These are phyloP conservation scores for Sarcophaga peregrina DNA, from an alignment of 1,140 invertebrate genomes.

Conservation along the genomic window DNA sequence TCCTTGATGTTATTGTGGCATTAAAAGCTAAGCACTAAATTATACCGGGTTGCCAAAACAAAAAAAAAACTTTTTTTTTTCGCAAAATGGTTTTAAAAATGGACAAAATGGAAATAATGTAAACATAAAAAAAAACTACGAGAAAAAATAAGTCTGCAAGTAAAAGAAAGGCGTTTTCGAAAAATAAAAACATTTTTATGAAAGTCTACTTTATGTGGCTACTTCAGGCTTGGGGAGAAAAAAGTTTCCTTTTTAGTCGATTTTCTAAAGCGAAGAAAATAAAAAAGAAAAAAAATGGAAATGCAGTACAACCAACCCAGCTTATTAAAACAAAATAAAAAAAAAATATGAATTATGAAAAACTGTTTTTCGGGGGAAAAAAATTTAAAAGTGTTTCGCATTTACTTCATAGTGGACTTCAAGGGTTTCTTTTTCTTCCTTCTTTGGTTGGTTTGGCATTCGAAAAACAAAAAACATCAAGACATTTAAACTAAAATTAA, in stretches of 20 bases:
- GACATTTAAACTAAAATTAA: slow-evolving; percentile 34
- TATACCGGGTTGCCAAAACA: slow-evolving; percentile 12
- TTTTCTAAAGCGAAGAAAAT: too few relatives aligned
- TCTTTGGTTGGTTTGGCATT: background rate
- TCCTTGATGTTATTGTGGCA: slow-evolving; percentile 34
- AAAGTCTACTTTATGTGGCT: background rate
- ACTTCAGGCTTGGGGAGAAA: slow-evolving; percentile 25
- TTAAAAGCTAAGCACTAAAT: slow-evolving; percentile 40
- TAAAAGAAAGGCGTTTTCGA: too few relatives aligned
- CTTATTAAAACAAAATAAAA: slow-evolving; percentile 31
- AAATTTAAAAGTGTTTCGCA: too few relatives aligned
- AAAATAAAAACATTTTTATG: slow-evolving; percentile 1
- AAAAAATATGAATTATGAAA: slow-evolving; percentile 7
- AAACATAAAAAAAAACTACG: too few relatives aligned
- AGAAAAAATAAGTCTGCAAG: too few relatives aligned
- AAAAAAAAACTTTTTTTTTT: slow-evolving; percentile 27
- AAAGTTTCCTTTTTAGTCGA: background rate
- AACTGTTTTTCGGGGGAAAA: too few relatives aligned
- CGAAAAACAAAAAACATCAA: background rate
- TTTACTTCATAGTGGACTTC: slow-evolving; percentile 40
- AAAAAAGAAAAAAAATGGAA: too few relatives aligned
- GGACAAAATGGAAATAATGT: too few relatives aligned
- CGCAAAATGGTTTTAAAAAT: too few relatives aligned
- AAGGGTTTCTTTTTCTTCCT: too few relatives aligned
- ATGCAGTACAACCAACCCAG: too few relatives aligned